Base-by-base conservation (phyloP, 2,888 invertebrate species). In the Synanthedon vespiformis region DNA sequence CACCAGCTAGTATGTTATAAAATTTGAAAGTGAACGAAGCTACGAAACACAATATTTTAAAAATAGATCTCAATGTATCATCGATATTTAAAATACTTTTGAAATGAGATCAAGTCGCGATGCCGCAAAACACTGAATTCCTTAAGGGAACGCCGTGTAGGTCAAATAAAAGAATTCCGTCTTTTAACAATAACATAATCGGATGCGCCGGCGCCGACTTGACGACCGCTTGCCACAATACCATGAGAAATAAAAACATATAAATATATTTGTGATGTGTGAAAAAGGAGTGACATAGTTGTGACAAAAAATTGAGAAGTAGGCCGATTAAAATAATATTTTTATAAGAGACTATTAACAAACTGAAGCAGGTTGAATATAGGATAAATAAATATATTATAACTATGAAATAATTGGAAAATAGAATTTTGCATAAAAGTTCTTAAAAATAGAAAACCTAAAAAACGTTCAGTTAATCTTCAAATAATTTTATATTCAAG, bases 101-200 rank as follows among this genome's bases (percentile, higher is more conserved):
- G 4, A 44, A 65, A 60, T 49, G 8, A 34, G 64, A 61, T 64
- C 61, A 68, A 71, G 73, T 67, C 69, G 65, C 63, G 65, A 64
- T 59, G 65, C 72, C 73, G 80, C 80, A 75, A 79, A 80, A 77
- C 77, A 77, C 64, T 64, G 64, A 67, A 72, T 70, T 68, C 68
- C 66, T 60, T 58, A 60, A 60, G 70, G 62, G 77, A 77, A 77
- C 74, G 75, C 74, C 77, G 73, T 76, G 72, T 78, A 76, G 78
- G 74, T 82, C 79, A 80, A 80, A 83, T 82, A 84, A 83, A 84
- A 78, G 82, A 80, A 82, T 77, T 77, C 57, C 68, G 74, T 70
- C 67, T 72, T 74, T 73, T 74, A 76, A 82, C 80, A 82, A 82
- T 82, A 80, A 82, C 81, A 81, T 78, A 80, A 79, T 81, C 77